Base-by-base conservation (phyloP, 2,113 vertebrate genomes). In the Halichoerus grypus region DNA sequence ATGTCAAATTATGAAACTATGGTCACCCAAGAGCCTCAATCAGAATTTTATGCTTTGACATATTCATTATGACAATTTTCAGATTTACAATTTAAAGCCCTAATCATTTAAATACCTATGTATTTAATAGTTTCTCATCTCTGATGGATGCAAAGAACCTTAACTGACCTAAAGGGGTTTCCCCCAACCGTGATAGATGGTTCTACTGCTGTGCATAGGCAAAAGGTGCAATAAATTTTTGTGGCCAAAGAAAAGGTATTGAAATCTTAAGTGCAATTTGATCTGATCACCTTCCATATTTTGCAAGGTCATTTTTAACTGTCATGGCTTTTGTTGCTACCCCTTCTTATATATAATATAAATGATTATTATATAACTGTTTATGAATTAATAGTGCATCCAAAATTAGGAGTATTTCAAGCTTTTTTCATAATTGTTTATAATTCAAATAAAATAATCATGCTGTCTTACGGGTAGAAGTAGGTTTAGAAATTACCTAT, bases 381-480 rank as follows among this genome's bases (percentile, higher is more conserved):
- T 96, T 69, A 67, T 81, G 51, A 94, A 71, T 57, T 82, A 77
- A 49, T 49, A 67, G 51, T 24, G 9, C 4, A 87, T 39, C 21
- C 16, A 53, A 72, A 95, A 33, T 8, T 69, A 95, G 31, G 22
- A 82, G 28, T 76, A 51, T 55, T 89, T 91, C 28, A 36, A 22
- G 42, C 59, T 49, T 88, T 91, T 84, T 59, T 83, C 19, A 11
- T 65, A 26, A n/a, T 7, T 61, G 33, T 15, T 90, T 95, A 57
- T 63, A 87, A 77, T 63, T 88, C 11, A 93, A 80, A 80, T 74
- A 90, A 93, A 88, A 61, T 39, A 84, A 69, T n/a, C 9, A 85
- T 82, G 12, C 51, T 76, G 5, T 67, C 55, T 93, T 90, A 69
- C 2, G 46, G 13, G 33, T 14, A 55, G 28, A 93, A 69, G 71